Conservation (phyloP, 2,113 vertebrate species). For the Hypomesus transpacificus region DNA sequence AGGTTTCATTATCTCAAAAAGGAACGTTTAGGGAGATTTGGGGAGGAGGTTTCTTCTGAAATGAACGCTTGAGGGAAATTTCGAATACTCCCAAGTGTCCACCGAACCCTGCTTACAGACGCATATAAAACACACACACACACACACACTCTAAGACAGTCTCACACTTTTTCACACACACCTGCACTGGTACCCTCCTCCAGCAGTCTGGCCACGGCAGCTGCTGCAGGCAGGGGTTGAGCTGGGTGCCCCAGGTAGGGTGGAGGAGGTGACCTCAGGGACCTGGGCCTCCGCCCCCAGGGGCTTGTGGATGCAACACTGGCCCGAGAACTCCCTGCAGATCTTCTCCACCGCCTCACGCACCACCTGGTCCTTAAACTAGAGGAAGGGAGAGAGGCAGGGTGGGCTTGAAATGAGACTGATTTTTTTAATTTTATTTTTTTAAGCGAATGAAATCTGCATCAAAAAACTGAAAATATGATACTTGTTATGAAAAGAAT, state of each 20-base stretch:
- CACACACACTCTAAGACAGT: too few relatives aligned
- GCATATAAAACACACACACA: background rate
- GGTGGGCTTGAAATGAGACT: background rate
- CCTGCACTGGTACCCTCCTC: constrained; percentile 97
- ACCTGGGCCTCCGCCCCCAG: constrained; percentile 56
- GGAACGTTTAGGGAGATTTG: too few relatives aligned
- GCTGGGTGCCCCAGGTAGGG: constrained; percentile 69
- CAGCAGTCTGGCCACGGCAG: constrained; percentile 82
- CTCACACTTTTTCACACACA: constrained; percentile 38
- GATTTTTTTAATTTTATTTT: background rate
- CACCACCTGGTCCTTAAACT: constrained; percentile 96
- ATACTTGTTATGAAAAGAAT: too few relatives aligned
- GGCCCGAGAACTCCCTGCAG: constrained; percentile 86
- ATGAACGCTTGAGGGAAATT: too few relatives aligned
- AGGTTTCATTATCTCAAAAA: background rate
- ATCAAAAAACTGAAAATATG: background rate
- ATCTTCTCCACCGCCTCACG: constrained; percentile 92
- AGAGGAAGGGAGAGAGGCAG: background rate
- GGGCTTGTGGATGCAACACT: constrained; percentile 77
- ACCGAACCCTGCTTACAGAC: background rate
- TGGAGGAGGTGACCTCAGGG: constrained; percentile 57
- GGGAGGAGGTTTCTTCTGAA: too few relatives aligned
- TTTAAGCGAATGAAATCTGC: background rate
- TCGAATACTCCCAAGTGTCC: background rate
- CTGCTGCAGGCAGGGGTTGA: constrained; percentile 81